Evolutionary conservation across 2,113 vertebrate genomes (phyloP).

Genomic region (Scartelaos histophorus): DNA sequence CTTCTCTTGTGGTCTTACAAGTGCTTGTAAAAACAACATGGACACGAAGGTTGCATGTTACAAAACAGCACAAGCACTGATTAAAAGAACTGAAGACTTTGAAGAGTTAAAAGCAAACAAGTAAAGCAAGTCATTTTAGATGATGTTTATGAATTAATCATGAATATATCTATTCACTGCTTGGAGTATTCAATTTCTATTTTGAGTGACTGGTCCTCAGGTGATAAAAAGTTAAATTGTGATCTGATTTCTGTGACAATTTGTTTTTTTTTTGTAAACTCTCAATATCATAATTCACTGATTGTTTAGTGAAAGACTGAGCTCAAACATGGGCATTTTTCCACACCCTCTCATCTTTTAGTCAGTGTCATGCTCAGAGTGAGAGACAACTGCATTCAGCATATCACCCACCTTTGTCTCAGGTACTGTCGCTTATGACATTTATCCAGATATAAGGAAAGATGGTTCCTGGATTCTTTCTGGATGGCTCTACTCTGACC

Average conservation of each 20-base stretch:
- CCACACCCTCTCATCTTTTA: background rate
- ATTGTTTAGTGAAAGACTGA: background rate
- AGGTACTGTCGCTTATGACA: background rate
- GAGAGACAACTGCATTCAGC: background rate
- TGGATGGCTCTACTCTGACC: too few relatives aligned
- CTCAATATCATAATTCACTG: background rate
- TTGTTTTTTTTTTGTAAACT: background rate
- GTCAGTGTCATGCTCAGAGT: background rate
- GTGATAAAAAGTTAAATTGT: background rate
- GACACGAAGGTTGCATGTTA: conserved; percentile 6
- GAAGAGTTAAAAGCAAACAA: background rate
- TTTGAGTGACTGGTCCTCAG: background rate
- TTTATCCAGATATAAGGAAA: background rate
- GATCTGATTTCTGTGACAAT: background rate
- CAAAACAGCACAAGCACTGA: conserved; percentile 2
- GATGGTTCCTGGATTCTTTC: too few relatives aligned
- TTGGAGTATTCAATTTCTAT: background rate
- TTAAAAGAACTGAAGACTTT: conserved; percentile 2
- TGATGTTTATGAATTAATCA: background rate
- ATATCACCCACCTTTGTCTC: too few relatives aligned
- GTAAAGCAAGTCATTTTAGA: background rate
- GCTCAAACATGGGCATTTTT: background rate
- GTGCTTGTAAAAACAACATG: background rate
- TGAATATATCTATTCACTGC: background rate
- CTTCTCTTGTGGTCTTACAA: background rate